phyloP scores from a whole-genome alignment of 2,113 vertebrate species.

The Pelecanus crispus region DNA sequence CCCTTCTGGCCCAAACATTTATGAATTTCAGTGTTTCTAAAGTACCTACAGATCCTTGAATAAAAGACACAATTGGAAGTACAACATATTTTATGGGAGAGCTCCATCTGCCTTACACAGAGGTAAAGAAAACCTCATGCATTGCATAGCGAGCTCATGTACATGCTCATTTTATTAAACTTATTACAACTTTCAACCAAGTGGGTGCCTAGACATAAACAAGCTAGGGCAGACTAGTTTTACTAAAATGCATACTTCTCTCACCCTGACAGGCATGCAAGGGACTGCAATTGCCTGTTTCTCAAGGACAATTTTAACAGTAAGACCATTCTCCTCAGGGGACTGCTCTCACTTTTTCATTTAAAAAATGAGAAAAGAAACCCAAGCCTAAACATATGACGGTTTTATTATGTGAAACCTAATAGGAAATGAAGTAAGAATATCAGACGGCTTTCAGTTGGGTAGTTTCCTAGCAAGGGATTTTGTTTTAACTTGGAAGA shows the following conservation, averaged over 20 bases:
- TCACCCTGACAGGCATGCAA: neutral
- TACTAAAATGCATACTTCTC: constrained; percentile 15
- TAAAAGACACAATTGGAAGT: neutral
- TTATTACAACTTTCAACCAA: neutral
- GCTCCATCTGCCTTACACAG: fast-evolving
- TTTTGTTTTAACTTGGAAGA: constrained; percentile 5
- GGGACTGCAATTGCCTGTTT: neutral
- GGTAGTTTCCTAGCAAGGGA: constrained; percentile 22
- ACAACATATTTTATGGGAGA: neutral
- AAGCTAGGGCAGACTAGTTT: neutral
- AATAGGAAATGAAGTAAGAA: constrained; percentile 76
- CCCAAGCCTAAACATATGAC: constrained; percentile 47
- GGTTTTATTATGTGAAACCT: constrained; percentile 74
- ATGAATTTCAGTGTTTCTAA: neutral
- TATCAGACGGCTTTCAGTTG: constrained; percentile 54
- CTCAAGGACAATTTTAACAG: constrained; percentile 57
- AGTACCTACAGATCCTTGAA: neutral
- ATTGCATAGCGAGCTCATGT: neutral
- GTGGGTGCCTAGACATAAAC: neutral
- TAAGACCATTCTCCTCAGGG: constrained; percentile 54
- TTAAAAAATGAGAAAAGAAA: constrained; percentile 53
- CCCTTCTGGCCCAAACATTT: neutral
- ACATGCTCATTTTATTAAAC: neutral
- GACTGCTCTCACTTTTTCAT: constrained; percentile 49
- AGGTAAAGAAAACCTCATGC: neutral